Base-by-base conservation (phyloP, 37 sponge, comb jelly and placozoan genomes). In the Chondrosia reniformis region DNA sequence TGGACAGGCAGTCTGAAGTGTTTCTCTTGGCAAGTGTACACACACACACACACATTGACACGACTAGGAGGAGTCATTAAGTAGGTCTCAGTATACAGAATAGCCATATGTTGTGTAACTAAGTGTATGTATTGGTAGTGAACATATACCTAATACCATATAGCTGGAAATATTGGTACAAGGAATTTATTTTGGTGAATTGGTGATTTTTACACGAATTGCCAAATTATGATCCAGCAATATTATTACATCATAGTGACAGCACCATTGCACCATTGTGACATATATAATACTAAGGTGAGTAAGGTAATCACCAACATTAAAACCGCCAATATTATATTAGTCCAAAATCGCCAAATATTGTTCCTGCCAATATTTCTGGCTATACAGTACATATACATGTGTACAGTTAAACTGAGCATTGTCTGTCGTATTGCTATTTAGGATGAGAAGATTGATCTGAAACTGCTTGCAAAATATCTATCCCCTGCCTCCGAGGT, bases 361-460 rank as follows among this genome's bases (percentile, higher is more conserved):
- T n/a, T n/a, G n/a, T n/a, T n/a, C n/a, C n/a, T n/a, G n/a, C n/a
- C n/a, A n/a, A n/a, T n/a, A n/a, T n/a, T n/a, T n/a, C n/a, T n/a
- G n/a, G n/a, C 58, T 6, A 56, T 2, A 56, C 58, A 56, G 6
- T 8, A 4, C 58, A 4, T 56, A 28, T 6, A 56, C 27, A 28
- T 24, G 27, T 49, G 52, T 49, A 49, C n/a, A 4, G n/a, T 24
- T 28, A 6, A 28, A 56, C 4, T 3, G 58, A 3, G 27, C 27
- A 4, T 28, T 28, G 6, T 64, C 19, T 28, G 22, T 22, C 65
- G 17, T 75, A 21, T 15, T 52, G 30, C 63, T 65, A 0, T 55
- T 2, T 22, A 87, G 86, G 92, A 87, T 65, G 85, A 83, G 1
- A 80, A 84, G 39, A 59, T 87, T 46, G 92, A 91, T 34, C 43